Evolutionary conservation across 2,888 invertebrate genomes (phyloP).

Genomic region (Clunio marinus): DNA sequence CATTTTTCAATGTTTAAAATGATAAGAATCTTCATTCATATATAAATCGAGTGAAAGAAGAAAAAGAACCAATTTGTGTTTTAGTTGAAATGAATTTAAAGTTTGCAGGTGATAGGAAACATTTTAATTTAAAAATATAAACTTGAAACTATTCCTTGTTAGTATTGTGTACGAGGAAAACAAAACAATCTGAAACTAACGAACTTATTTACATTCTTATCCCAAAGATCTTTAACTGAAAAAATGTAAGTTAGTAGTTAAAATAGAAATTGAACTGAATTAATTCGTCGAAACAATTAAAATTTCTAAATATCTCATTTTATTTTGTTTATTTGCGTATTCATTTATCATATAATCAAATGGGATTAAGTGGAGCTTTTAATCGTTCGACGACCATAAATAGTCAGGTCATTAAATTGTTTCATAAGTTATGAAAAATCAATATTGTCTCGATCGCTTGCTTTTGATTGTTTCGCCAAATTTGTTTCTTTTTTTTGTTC

Average conservation of each 20-base stretch:
- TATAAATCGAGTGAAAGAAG: too few relatives aligned
- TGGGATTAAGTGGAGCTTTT: background rate
- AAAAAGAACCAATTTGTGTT: too few relatives aligned
- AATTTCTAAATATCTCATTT: background rate
- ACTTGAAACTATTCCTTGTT: too few relatives aligned
- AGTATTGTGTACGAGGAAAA: too few relatives aligned
- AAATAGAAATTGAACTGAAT: too few relatives aligned
- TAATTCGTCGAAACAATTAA: constrained; percentile 16
- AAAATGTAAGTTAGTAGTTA: too few relatives aligned
- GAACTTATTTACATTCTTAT: too few relatives aligned
- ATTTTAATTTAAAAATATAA: too few relatives aligned
- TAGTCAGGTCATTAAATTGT: background rate
- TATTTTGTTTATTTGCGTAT: background rate
- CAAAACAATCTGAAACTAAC: too few relatives aligned
- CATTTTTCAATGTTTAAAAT: background rate
- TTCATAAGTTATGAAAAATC: background rate
- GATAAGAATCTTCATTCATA: constrained; percentile 4
- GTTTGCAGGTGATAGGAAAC: too few relatives aligned
- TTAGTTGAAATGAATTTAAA: too few relatives aligned
- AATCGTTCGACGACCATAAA: background rate
- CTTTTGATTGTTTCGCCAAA: background rate
- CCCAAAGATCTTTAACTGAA: too few relatives aligned
- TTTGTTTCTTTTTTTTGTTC: background rate
- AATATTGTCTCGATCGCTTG: background rate
- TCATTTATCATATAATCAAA: background rate